These are phyloP conservation scores for Varecia variegata DNA, from an alignment of 2,797 vertebrate genomes.

Conservation along the genomic window DNA sequence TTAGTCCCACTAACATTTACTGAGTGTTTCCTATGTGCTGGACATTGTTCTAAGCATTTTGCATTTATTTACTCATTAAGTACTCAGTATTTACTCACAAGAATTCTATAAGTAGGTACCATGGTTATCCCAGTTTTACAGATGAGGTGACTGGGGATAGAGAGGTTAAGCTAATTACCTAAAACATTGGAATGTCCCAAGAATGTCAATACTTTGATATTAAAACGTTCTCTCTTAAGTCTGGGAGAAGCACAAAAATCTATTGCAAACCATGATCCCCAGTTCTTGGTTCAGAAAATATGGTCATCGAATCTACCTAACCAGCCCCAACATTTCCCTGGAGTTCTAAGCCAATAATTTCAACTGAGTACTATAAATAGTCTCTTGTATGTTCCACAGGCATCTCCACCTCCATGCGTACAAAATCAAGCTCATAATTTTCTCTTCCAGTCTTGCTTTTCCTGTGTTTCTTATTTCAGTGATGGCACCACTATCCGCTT, in stretches of 20 bases:
- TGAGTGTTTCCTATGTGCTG: neutral
- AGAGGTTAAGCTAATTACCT: neutral
- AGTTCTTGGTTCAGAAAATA: constrained; percentile 10
- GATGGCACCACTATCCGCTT: neutral
- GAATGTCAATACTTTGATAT: neutral
- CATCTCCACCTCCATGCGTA: neutral
- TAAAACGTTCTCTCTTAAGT: neutral
- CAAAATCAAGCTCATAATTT: neutral
- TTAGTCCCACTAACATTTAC: neutral
- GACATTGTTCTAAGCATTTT: neutral
- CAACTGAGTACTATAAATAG: neutral
- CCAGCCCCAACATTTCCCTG: neutral
- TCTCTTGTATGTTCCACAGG: neutral
- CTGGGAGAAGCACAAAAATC: neutral
- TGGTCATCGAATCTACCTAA: neutral
- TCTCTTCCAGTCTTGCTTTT: neutral
- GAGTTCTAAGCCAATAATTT: neutral
- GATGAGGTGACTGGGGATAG: neutral
- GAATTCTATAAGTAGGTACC: neutral
- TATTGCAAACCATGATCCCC: neutral
- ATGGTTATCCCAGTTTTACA: neutral
- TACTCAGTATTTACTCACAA: neutral
- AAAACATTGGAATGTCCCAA: neutral
- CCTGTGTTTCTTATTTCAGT: neutral
- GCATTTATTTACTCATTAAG: neutral